A percentile compares a stretch with the other conserved stretches of the same genome.
These are phyloP conservation scores for Seira musarum DNA, from an alignment of 2,888 invertebrate genomes.

Conservation along the genomic window DNA sequence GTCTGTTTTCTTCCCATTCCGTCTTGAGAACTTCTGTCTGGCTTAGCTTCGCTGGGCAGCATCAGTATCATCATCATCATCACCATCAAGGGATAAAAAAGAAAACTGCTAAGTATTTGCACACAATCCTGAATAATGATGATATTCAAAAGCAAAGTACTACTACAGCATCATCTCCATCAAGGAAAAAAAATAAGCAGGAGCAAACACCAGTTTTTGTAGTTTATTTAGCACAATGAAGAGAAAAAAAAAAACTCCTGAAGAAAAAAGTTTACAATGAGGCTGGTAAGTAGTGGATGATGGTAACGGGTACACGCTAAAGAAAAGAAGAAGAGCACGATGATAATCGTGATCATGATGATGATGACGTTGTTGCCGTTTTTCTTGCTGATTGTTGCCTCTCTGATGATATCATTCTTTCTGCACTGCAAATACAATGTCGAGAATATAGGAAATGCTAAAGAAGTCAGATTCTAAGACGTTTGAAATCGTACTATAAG, in stretches of 20 bases:
- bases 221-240: constrained; percentile 5
- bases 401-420: constrained; percentile 20
- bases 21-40: neutral
- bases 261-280: constrained; percentile 2
- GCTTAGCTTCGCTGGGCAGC: neutral
- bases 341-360: constrained; percentile 29
- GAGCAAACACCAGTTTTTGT: constrained; percentile 8
- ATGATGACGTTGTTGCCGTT: constrained; percentile 48
- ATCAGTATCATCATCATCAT: neutral
- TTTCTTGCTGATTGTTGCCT: constrained; percentile 50
- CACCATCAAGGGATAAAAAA: constrained; percentile 22
- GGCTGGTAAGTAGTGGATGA: constrained; percentile 5
- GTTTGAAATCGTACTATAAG: constrained; percentile 29
- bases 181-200: constrained; percentile 6
- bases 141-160: constrained; percentile 19
- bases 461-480: constrained; percentile 11
- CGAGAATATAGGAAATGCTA: constrained; percentile 15
- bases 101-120: constrained; percentile 57
- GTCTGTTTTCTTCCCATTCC: constrained; percentile 32
- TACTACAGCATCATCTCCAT: constrained; percentile 20
- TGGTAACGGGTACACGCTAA: constrained; percentile 46
- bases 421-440: constrained; percentile 35
- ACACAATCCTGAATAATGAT: constrained; percentile 39
- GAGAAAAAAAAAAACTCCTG: neutral
- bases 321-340: neutral